Evolutionary conservation across 2,113 vertebrate species (phyloP).

Genomic region (Hippopotamus amphibius): DNA sequence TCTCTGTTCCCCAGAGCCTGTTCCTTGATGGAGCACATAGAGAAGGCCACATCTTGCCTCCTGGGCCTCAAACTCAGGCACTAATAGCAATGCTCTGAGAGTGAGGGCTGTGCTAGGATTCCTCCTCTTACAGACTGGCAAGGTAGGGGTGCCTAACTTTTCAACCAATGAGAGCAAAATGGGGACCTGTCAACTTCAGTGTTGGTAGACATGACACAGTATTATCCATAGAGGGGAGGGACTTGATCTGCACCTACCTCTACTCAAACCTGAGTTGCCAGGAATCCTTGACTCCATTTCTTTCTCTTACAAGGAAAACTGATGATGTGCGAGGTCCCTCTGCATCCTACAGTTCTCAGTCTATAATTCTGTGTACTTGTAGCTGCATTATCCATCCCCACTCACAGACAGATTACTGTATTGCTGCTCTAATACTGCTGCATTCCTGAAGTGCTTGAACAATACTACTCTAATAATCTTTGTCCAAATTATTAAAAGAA

Average conservation of each 20-base stretch:
- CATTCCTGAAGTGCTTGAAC: background rate
- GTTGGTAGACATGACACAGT: background rate
- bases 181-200: too few relatives aligned
- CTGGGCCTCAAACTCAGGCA: background rate
- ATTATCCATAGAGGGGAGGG: background rate
- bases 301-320: background rate
- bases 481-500: conserved; percentile 1
- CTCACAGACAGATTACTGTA: background rate
- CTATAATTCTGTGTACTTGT: background rate
- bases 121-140: background rate
- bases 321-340: background rate
- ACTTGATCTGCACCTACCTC: background rate
- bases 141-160: background rate
- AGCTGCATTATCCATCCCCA: background rate
- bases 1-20: background rate
- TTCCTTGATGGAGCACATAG: background rate
- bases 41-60: background rate
- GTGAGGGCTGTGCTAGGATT: background rate
- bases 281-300: background rate
- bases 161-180: background rate
- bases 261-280: background rate
- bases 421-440: too few relatives aligned
- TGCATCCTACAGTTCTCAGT: background rate
- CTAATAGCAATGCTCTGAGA: background rate
- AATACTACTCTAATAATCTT: background rate